Evolutionary conservation across 2,797 vertebrate species (phyloP).

Genomic region (Merluccius polli): DNA sequence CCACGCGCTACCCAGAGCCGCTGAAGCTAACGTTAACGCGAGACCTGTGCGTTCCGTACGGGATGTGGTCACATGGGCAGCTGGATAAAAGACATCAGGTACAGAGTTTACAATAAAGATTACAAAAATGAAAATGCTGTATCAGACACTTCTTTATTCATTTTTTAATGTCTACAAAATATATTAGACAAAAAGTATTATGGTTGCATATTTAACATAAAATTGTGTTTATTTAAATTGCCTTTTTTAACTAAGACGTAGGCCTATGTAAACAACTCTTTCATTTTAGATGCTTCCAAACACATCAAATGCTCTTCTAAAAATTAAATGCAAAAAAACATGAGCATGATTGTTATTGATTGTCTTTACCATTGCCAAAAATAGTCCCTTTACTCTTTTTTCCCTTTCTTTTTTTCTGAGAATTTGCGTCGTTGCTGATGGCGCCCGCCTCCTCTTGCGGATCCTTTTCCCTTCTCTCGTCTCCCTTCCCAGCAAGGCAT

Average conservation of each 20-base stretch:
- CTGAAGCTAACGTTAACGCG: too few species aligned
- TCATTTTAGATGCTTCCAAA: neutral
- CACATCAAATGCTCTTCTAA: neutral
- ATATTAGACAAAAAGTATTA: neutral
- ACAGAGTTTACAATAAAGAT: neutral
- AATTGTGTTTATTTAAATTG: neutral
- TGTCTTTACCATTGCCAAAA: neutral
- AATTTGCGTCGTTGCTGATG: constrained; percentile 45
- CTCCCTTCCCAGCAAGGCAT: constrained; percentile 79
- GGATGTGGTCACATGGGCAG: too few species aligned
- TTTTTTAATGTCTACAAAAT: neutral
- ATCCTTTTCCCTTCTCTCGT: constrained; percentile 59
- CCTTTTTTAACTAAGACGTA: neutral
- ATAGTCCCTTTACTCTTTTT: constrained; percentile 39
- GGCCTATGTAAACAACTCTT: neutral
- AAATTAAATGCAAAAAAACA: neutral
- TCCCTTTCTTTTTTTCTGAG: constrained; percentile 71
- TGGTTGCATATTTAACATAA: neutral
- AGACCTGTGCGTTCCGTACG: too few species aligned
- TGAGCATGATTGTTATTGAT: neutral
- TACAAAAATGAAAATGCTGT: neutral
- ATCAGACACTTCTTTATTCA: neutral
- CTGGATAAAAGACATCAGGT: too few species aligned
- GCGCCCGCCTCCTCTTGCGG: constrained; percentile 38
- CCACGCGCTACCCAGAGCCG: too few species aligned